phyloP scores from a whole-genome alignment of 2,797 vertebrate genomes.

The Anomalospiza imberbis region DNA sequence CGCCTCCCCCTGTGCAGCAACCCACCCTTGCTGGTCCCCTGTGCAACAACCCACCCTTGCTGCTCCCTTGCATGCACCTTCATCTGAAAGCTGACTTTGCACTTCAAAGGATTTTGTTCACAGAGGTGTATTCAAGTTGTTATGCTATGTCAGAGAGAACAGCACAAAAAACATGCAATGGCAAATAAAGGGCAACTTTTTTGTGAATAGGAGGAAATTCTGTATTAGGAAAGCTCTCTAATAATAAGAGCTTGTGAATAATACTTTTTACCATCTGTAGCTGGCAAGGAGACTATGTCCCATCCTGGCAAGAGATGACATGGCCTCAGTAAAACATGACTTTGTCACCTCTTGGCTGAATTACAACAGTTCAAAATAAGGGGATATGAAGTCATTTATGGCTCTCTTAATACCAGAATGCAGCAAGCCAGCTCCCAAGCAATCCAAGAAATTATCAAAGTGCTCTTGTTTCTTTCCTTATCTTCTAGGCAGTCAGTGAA shows the following conservation, averaged over 20 bases:
- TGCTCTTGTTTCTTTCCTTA: constrained; percentile 5
- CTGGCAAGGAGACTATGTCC: constrained; percentile 23
- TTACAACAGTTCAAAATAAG: constrained; percentile 16
- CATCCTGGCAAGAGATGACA: constrained; percentile 13
- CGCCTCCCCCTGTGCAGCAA: accelerated
- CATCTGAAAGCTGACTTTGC: not conserved
- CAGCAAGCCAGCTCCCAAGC: not conserved
- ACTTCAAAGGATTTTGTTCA: not conserved
- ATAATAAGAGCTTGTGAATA: not conserved
- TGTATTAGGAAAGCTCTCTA: not conserved
- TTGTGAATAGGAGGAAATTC: not conserved
- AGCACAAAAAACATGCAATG: not conserved
- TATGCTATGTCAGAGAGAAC: accelerated
- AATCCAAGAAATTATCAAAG: constrained; percentile 29
- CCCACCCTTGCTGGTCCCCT: not conserved
- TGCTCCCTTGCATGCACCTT: accelerated
- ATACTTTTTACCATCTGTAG: constrained; percentile 17
- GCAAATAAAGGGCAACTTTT: not conserved
- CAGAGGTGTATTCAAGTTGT: not conserved
- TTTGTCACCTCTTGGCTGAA: constrained; percentile 45
- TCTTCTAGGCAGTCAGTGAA: not conserved
- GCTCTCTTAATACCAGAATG: not conserved
- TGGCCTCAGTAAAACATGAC: constrained; percentile 27
- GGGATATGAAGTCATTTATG: constrained; percentile 50
- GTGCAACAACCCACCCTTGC: not conserved